These are phyloP conservation scores for Eretmochelys imbricata DNA, from an alignment of 2,113 vertebrate species.

Conservation along the genomic window DNA sequence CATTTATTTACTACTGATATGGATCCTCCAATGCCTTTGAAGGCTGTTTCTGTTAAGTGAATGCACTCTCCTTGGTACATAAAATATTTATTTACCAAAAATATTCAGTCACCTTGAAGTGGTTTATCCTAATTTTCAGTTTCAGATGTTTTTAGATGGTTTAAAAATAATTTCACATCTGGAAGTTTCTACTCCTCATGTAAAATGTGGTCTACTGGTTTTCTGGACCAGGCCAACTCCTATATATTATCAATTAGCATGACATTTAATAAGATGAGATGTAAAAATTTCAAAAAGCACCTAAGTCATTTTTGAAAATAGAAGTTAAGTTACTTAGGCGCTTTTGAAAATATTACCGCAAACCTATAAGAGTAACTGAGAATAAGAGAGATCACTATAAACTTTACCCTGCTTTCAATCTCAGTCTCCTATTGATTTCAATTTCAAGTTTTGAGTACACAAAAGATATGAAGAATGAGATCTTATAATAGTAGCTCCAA, in stretches of 20 bases:
- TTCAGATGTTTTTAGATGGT: background rate
- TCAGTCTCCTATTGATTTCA: background rate
- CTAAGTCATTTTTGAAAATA: background rate
- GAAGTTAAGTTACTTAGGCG: accelerated
- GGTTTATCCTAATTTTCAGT: background rate
- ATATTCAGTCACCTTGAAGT: background rate
- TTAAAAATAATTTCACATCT: background rate
- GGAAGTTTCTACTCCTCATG: background rate
- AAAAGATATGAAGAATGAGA: background rate
- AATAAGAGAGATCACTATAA: background rate
- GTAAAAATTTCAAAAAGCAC: background rate
- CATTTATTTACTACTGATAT: background rate
- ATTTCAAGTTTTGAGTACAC: background rate
- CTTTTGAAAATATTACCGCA: background rate
- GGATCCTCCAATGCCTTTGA: background rate
- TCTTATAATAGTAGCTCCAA: background rate
- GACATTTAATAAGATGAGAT: background rate
- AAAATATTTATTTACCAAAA: background rate
- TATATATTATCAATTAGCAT: background rate
- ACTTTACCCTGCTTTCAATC: background rate
- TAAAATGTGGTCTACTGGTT: background rate
- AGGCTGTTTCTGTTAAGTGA: background rate
- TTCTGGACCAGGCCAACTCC: background rate
- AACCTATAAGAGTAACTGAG: background rate
- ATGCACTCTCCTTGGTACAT: background rate